These are phyloP conservation scores for Orthosia gothica DNA, from an alignment of 2,888 invertebrate genomes.

Conservation along the genomic window DNA sequence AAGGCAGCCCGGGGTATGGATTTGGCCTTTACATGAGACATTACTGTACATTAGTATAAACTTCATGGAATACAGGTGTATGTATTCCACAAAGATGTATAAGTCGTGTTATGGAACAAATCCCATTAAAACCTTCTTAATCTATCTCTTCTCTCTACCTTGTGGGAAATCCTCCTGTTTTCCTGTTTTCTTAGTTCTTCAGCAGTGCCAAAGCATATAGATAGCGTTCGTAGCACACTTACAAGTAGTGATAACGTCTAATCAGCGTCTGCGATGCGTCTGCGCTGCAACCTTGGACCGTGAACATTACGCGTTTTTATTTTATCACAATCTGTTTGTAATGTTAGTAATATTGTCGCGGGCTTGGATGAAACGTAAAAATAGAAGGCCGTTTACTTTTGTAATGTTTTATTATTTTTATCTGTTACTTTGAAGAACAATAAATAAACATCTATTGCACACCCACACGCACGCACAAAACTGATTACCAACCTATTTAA, in stretches of 20 bases:
- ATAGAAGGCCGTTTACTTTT: conserved; percentile 28
- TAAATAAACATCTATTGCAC: conserved; percentile 3
- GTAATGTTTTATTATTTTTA: conserved; percentile 12
- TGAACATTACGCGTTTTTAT: conserved; percentile 61
- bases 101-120: too few relatives aligned
- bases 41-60: too few relatives aligned
- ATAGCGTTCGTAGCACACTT: conserved; percentile 43
- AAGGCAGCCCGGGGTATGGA: too few relatives aligned
- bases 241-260: conserved; percentile 67
- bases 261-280: conserved; percentile 77
- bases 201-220: conserved; percentile 19
- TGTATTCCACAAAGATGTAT: too few relatives aligned
- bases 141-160: neutral
- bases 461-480: neutral
- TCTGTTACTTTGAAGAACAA: neutral
- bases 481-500: too few relatives aligned
- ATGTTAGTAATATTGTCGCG: conserved; percentile 21
- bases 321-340: conserved; percentile 54
- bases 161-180: neutral
- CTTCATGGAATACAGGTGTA: too few relatives aligned
- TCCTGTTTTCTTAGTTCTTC: conserved; percentile 11
- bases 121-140: neutral
- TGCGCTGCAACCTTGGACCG: conserved; percentile 76
- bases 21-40: too few relatives aligned
- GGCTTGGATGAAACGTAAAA: conserved; percentile 15